Evolutionary conservation across 2,888 invertebrate genomes (phyloP).

Genomic region (Acleris holmiana): DNA sequence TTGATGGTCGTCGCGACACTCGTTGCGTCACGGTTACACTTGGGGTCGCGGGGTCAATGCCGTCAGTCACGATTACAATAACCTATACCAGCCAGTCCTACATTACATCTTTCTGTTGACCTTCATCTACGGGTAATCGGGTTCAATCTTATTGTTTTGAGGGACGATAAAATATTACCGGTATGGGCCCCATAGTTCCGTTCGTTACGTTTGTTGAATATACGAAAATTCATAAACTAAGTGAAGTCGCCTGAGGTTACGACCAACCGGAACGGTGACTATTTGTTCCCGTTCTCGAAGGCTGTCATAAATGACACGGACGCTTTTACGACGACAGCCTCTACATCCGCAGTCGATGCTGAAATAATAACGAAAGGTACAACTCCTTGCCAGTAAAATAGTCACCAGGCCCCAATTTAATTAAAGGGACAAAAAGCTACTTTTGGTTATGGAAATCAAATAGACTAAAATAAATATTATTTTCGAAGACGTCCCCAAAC

Average conservation of each 20-base stretch:
- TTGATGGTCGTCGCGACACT: slow-evolving; percentile 78
- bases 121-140: slow-evolving; percentile 13
- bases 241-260: slow-evolving; percentile 62
- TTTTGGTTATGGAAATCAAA: no score
- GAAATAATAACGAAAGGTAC: slow-evolving; percentile 51
- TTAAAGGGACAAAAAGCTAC: no score
- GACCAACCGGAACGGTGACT: slow-evolving; percentile 63
- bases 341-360: slow-evolving; percentile 54
- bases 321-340: slow-evolving; percentile 68
- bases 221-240: slow-evolving; percentile 67
- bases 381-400: slow-evolving; percentile 15
- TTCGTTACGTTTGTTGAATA: slow-evolving; percentile 51
- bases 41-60: slow-evolving; percentile 78
- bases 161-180: not conserved
- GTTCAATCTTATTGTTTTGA: slow-evolving; percentile 1
- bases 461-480: no score
- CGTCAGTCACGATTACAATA: slow-evolving; percentile 69
- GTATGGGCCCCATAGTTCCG: slow-evolving; percentile 12
- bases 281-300: slow-evolving; percentile 54
- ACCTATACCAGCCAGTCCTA: slow-evolving; percentile 43
- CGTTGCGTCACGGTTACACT: slow-evolving; percentile 63
- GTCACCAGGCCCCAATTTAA: no score
- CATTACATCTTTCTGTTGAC: slow-evolving; percentile 21
- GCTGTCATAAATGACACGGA: slow-evolving; percentile 65
- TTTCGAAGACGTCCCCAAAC: no score